Conservation (phyloP, 2,888 invertebrate genomes). For the Drosophila atripex region DNA sequence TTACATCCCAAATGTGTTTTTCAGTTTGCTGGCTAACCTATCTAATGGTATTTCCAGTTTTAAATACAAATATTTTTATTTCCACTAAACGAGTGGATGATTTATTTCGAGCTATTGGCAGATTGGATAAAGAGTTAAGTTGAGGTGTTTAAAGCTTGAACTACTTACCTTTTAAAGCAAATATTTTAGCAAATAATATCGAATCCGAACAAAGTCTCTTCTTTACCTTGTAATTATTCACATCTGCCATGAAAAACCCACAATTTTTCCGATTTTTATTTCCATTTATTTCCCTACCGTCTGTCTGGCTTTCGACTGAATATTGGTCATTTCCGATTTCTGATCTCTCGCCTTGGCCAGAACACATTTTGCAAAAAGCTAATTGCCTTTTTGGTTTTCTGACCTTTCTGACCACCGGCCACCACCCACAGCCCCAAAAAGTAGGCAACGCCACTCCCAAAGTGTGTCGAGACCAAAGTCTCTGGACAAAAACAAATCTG, state of each 20-base stretch:
- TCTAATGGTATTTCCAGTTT: neutral
- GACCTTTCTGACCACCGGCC: neutral
- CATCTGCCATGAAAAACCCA: neutral
- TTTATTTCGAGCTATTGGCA: too few relatives aligned
- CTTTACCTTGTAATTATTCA: neutral
- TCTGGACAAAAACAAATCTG: neutral
- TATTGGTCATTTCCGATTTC: constrained; percentile 5
- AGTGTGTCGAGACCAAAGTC: neutral
- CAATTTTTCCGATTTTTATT: neutral
- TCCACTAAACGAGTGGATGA: neutral
- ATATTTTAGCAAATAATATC: too few relatives aligned
- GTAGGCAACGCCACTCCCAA: neutral
- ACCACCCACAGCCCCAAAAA: neutral
- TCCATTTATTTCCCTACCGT: neutral
- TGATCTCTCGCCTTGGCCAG: constrained; percentile 1
- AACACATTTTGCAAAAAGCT: neutral
- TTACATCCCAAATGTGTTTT: neutral
- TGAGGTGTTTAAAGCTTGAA: too few relatives aligned
- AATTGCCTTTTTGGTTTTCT: constrained; percentile 2
- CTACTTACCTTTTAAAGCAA: too few relatives aligned
- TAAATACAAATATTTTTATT: neutral
- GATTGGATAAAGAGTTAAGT: too few relatives aligned
- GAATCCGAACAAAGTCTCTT: too few relatives aligned
- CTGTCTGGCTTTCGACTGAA: too few relatives aligned
- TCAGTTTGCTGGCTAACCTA: neutral